Evolutionary conservation across 2,888 invertebrate species (phyloP), one percentile per base, ranked within the genome.

Genomic region (Yponomeuta plumbellus): DNA sequence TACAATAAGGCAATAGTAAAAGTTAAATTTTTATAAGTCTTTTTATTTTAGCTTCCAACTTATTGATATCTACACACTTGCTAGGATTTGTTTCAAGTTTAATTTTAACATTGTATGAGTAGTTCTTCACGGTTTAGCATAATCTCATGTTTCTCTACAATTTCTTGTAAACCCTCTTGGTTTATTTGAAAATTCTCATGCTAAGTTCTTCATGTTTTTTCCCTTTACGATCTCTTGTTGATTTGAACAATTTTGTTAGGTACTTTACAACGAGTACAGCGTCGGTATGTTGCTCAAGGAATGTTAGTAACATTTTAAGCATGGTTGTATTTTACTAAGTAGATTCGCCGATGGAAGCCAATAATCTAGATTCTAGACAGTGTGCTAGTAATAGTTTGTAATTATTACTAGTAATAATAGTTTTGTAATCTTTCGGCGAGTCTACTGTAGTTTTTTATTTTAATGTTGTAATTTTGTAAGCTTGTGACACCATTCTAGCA

Each of bases 231-330:
- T 83, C 80, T 82, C 78, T 76, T 74, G 0, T 59, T 62, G 34
- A 52, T 66, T 79, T 75, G 75, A 80, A 80, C 85, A 85, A 86
- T 86, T 83, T 80, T 83, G 84, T 84, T 81, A 80, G 61, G 20
- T 74, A 76, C 70, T 71, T 72, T 72, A 68, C 71, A 75, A 71
- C 73, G 74, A 71, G 72, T 69, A 68, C 69, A 68, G 68, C 71
- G 20, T 34, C 72, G 71, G 67, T 72, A 75, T 52, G 44, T 84
- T 86, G 88, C 87, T 88, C 87, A 86, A 86, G 84, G 83, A 84
- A 75, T 83, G 83, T 84, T 85, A 76, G 70, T 75, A 73, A 68
- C 69, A 11, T 39, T 56, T 64, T 64, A 57, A 64, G 57, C 26
- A 57, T 64, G 13, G 56, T 64, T 34, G 21, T 61, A 23, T n/a